Base-by-base conservation (phyloP, 2,113 vertebrate species). In the Atractosteus spatula region DNA sequence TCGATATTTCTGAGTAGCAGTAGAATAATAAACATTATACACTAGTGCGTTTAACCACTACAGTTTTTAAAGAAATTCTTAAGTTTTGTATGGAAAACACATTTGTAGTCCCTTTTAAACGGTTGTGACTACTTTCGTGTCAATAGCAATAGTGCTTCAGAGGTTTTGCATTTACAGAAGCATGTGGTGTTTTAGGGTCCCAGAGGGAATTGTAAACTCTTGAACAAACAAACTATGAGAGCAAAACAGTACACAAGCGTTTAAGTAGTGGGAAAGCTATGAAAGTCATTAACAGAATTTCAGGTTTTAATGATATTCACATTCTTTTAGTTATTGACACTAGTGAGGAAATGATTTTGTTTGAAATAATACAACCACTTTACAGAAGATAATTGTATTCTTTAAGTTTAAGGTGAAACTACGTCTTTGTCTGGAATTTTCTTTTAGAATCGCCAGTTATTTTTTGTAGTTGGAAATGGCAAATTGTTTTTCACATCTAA, bases 251-350 rank as follows among this genome's bases (percentile, higher is more conserved):
- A 66, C 14, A 11, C 65, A 66, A 66, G 65, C 17, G 42, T 7
- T 44, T 47, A 51, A 66, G 65, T 66, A 44, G 51, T 47, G 14
- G 65, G 65, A 66, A 63, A 66, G 65, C 44, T n/a, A 66, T 66
- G 51, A 66, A 66, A n/a, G 12, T 13, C 41, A 47, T 12, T n/a
- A 44, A 44, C 11, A 7, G 8, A 74, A 66, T 10, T 41, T 3
- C 29, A 3, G 17, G 68, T 3, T 41, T 29, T 29, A 29, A 29
- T 29, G 29, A 29, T 29, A 29, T 68, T n/a, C 61, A 7, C 45
- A 69, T 74, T 62, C 56, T 62, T 10, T 5, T 29, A 29, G 66
- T 12, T 65, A 42, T 42, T 65, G 62, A 64, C 29, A 41, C 45
- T n/a, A 66, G 47, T 5, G 47, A 44, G 16, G 57, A 14, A 61